Percentiles rank a stretch among this genome's conserved stretches.
phyloP scores from a whole-genome alignment of 2,888 invertebrate species.

The Spodoptera picta region DNA sequence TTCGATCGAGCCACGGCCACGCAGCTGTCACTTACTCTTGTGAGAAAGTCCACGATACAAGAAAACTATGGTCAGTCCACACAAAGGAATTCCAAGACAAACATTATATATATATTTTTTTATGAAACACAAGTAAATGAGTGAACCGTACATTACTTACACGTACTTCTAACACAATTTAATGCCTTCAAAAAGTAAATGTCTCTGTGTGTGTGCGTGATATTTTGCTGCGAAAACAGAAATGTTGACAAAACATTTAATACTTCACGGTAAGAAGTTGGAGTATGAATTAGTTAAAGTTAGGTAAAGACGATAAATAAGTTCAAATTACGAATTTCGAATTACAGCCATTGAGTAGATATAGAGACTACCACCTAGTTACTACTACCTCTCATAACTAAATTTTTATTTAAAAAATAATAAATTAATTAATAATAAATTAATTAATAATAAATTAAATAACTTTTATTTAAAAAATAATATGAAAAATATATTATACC shows the following conservation, averaged over 20 bases:
- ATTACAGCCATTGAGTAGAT: not conserved
- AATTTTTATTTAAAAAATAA: too few relatives aligned
- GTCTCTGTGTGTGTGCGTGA: slow-evolving; percentile 2
- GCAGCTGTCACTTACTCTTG: not conserved
- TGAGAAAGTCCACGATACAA: slow-evolving; percentile 1
- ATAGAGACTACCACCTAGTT: too few relatives aligned
- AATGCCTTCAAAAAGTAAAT: slow-evolving; percentile 10
- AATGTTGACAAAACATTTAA: slow-evolving; percentile 38
- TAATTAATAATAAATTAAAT: too few relatives aligned
- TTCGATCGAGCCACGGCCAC: too few relatives aligned
- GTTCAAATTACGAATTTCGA: not conserved
- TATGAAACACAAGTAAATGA: too few relatives aligned
- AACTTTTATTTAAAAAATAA: too few relatives aligned
- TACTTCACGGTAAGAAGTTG: not conserved
- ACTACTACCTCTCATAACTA: too few relatives aligned
- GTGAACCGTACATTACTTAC: not conserved
- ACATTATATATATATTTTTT: slow-evolving; percentile 19
- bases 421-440: too few relatives aligned
- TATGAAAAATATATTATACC: too few relatives aligned
- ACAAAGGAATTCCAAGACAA: slow-evolving; percentile 27
- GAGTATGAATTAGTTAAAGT: slow-evolving; percentile 2
- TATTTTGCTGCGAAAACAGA: slow-evolving; percentile 21
- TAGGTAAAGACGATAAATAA: too few relatives aligned
- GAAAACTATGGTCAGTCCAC: slow-evolving; percentile 23
- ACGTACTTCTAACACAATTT: not conserved